These are phyloP conservation scores for Calliphora vomitoria DNA, from an alignment of 2,888 invertebrate species.

Conservation along the genomic window DNA sequence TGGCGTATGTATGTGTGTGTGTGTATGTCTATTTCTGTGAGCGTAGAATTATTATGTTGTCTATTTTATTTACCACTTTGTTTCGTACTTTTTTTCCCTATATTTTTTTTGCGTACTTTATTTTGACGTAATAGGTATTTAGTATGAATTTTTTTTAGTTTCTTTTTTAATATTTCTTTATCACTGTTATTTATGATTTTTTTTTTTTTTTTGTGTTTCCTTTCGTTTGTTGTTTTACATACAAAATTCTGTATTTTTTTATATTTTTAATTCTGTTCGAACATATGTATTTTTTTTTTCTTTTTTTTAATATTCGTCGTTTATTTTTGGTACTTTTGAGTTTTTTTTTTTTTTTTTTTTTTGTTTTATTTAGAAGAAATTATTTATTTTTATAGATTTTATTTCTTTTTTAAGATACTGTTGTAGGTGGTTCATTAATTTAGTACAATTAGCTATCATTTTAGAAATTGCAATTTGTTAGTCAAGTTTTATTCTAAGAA, in stretches of 20 bases:
- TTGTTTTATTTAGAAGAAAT: neutral
- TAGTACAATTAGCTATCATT: neutral
- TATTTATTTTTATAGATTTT: constrained; percentile 4
- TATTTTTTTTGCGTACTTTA: constrained; percentile 26
- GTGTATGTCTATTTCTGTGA: neutral
- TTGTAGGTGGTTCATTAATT: neutral
- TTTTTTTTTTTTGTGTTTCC: constrained; percentile 13
- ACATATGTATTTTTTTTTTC: constrained; percentile 7
- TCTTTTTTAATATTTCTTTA: constrained; percentile 23
- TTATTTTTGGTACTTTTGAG: neutral
- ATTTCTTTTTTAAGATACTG: neutral
- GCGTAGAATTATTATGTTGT: constrained; percentile 25
- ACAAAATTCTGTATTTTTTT: neutral
- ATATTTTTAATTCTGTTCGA: neutral
- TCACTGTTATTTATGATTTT: constrained; percentile 10
- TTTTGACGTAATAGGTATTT: constrained; percentile 37
- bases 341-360: neutral
- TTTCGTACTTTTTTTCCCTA: neutral
- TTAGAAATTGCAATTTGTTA: neutral
- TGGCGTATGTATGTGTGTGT: neutral
- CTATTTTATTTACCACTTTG: constrained; percentile 46
- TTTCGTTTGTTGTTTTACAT: constrained; percentile 13
- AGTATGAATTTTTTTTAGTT: constrained; percentile 9
- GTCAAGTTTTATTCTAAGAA: no score
- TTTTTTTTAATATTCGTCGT: neutral